phyloP scores from a whole-genome alignment of 2,113 vertebrate species.

The Laterallus jamaicensis region DNA sequence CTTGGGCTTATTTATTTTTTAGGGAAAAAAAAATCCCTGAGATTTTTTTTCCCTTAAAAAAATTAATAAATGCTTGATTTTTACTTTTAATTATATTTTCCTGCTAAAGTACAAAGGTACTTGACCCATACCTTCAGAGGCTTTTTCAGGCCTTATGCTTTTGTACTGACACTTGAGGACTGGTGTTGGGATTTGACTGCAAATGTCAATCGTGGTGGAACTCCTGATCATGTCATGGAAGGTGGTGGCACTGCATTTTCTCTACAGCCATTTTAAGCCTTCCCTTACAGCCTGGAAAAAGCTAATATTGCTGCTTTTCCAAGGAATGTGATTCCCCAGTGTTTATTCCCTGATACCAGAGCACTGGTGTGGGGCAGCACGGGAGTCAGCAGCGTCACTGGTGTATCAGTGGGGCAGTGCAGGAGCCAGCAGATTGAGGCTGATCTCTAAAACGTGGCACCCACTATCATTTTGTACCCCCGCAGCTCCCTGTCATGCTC shows the following conservation, averaged over 20 bases:
- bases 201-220: background rate
- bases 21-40: background rate
- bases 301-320: background rate
- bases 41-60: background rate
- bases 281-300: background rate
- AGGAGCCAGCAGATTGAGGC: background rate
- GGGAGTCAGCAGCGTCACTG: background rate
- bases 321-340: background rate
- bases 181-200: background rate
- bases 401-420: background rate
- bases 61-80: background rate
- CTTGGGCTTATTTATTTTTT: too few relatives aligned
- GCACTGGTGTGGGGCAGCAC: background rate
- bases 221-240: fast-evolving
- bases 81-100: background rate
- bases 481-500: background rate
- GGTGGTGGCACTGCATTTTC: background rate
- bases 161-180: background rate
- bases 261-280: background rate
- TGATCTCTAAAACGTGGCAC: background rate
- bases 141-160: background rate
- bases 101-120: background rate
- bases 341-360: background rate
- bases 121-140: background rate
- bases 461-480: background rate